A percentile compares a stretch with the other conserved stretches of the same genome.
Conservation (phyloP, 2,797 vertebrate species). For the Pipistrellus pipistrellus region DNA sequence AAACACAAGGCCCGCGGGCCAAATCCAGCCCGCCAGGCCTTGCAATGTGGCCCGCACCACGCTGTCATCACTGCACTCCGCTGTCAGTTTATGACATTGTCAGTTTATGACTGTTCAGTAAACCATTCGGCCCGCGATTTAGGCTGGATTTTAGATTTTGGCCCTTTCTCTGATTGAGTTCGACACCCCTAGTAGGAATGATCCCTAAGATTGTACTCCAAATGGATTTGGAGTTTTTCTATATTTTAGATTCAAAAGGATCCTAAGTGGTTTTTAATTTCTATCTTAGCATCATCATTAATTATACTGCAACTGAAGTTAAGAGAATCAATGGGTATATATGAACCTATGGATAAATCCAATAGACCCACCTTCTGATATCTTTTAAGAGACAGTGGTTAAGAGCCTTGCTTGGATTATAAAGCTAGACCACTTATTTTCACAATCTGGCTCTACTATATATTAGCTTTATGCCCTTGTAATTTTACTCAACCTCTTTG, state of each 20-base stretch:
- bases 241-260: constrained; percentile 30
- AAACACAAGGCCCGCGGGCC: no score
- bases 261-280: neutral
- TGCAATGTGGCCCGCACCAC: no score
- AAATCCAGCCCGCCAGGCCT: no score
- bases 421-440: constrained; percentile 8
- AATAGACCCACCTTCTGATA: neutral
- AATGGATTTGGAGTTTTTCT: neutral
- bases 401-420: neutral
- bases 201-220: constrained; percentile 19
- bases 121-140: no score
- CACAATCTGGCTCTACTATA: neutral
- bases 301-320: neutral
- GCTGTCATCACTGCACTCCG: no score
- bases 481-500: constrained; percentile 8
- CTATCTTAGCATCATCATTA: constrained; percentile 19
- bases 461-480: neutral
- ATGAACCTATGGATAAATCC: constrained; percentile 38
- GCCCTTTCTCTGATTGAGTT: no score
- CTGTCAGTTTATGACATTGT: no score
- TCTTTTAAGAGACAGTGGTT: constrained; percentile 1
- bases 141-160: no score
- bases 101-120: no score
- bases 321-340: constrained; percentile 28
- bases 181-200: no score